Percentiles rank a stretch among this genome's conserved stretches.
Conservation (phyloP, 2,113 vertebrate genomes). For the Thermophis baileyi region DNA sequence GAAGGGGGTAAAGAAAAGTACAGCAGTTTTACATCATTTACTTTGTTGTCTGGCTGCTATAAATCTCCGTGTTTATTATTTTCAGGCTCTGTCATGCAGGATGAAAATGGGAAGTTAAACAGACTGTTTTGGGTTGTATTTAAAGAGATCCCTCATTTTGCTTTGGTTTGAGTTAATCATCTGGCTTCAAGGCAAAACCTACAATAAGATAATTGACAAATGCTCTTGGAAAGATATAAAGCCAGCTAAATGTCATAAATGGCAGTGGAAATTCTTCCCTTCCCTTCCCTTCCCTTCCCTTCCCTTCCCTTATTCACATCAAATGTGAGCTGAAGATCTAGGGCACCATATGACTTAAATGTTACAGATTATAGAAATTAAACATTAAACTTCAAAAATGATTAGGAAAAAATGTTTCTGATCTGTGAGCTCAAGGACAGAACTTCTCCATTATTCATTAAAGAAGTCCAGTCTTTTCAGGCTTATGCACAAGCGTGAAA, state of each 20-base stretch:
- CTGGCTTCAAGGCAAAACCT: neutral
- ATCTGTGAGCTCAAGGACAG: neutral
- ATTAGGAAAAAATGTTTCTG: neutral
- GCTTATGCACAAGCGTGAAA: neutral
- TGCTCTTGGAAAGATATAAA: constrained; percentile 6
- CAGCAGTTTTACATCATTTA: neutral
- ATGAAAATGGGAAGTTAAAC: neutral
- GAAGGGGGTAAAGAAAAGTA: neutral
- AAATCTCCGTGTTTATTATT: neutral
- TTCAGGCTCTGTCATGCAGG: neutral
- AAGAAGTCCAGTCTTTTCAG: neutral
- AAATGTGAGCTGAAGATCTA: neutral
- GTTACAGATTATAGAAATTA: neutral
- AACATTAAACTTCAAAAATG: neutral
- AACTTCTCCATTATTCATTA: neutral
- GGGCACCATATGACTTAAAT: neutral
- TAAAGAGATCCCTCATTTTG: neutral
- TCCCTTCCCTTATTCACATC: neutral
- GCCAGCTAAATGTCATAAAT: neutral
- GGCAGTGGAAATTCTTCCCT: neutral
- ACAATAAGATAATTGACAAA: neutral
- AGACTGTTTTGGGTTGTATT: neutral
- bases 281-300: neutral
- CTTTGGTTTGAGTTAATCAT: constrained; percentile 15
- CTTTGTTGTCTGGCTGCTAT: neutral